These are phyloP conservation scores for Rosalia funebris DNA, from an alignment of 2,888 invertebrate genomes.

Conservation along the genomic window DNA sequence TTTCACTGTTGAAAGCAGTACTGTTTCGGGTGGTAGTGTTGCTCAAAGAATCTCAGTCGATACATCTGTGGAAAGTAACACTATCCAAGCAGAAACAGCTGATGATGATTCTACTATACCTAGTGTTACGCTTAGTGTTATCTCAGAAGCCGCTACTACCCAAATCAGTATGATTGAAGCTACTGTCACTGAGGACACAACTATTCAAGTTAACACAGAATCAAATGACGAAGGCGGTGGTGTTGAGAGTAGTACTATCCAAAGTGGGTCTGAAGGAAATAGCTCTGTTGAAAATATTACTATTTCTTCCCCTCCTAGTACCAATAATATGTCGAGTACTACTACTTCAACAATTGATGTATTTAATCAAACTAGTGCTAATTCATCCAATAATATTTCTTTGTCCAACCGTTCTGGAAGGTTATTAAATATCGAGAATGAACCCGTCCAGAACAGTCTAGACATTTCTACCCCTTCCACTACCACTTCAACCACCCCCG, in stretches of 20 bases:
- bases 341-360: slow-evolving; percentile 29
- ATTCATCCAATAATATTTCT: slow-evolving; percentile 30
- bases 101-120: slow-evolving; percentile 35
- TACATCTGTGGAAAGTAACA: slow-evolving; percentile 20
- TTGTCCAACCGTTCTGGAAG: slow-evolving; percentile 51
- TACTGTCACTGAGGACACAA: slow-evolving; percentile 3
- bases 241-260: slow-evolving; percentile 24
- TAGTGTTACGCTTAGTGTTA: slow-evolving; percentile 33
- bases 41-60: slow-evolving; percentile 15
- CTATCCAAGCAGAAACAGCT: slow-evolving; percentile 26
- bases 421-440: slow-evolving; percentile 48
- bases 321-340: slow-evolving; percentile 18
- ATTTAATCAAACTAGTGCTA: slow-evolving; percentile 35
- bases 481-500: slow-evolving; percentile 61
- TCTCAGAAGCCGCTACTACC: slow-evolving; percentile 13
- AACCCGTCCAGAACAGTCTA: slow-evolving; percentile 48
- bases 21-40: slow-evolving; percentile 35
- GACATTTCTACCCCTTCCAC: slow-evolving; percentile 45
- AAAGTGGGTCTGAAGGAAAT: slow-evolving; percentile 17
- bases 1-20: slow-evolving; percentile 34
- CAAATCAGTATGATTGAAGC: slow-evolving; percentile 21
- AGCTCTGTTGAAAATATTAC: slow-evolving; percentile 24
- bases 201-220: background rate
- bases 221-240: background rate
- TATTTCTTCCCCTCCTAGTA: slow-evolving; percentile 1